Evolutionary conservation across 1,140 invertebrate species (phyloP), one percentile per base, ranked within the genome.

Genomic region (Drosophila melanica): DNA sequence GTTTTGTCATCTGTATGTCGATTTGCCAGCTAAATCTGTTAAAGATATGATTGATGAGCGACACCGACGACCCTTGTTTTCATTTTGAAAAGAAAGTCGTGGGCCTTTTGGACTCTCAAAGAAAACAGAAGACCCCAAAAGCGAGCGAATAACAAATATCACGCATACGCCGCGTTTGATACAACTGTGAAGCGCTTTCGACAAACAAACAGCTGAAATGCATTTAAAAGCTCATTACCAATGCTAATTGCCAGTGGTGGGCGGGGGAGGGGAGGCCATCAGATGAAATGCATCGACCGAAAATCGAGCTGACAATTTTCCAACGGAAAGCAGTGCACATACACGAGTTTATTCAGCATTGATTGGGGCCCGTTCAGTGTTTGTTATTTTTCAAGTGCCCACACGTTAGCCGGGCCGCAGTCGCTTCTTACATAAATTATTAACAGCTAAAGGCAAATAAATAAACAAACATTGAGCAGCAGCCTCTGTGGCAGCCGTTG

Each of bases 391-490:
- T 79, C 82, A 87, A 87, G 82, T 87, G 82, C 75, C 82, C 82
- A 89, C 81, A 87, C 82, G 82, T 69, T 87, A 53, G 69, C 54
- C 33, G 53, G 53, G 35, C 30, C 41, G 59, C 33, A 35, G 33
- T 2, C 7, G 33, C 66, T 59, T 70, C 82, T 82, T 87, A 87
- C 84, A 87, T 87, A 87, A 87, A 87, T 87, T 87, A 87, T 87
- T 87, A 87, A 87, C 84, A 89, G 84, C 84, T 81, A 76, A 87
- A 74, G 53, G 84, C 77, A 84, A 89, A 89, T 87, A 87, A 89
- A 84, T 82, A 87, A 87, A 87, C 82, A 87, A 87, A 87, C 84
- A 87, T 63, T 72, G 78, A 60, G 30, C 53, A 62, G 77, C 74
- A 30, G 65, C 65, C 54, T 64, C 60, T 23, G 27, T 18, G 6